These are phyloP conservation scores for Liasis olivaceus DNA, from an alignment of 2,797 vertebrate genomes.

Conservation along the genomic window DNA sequence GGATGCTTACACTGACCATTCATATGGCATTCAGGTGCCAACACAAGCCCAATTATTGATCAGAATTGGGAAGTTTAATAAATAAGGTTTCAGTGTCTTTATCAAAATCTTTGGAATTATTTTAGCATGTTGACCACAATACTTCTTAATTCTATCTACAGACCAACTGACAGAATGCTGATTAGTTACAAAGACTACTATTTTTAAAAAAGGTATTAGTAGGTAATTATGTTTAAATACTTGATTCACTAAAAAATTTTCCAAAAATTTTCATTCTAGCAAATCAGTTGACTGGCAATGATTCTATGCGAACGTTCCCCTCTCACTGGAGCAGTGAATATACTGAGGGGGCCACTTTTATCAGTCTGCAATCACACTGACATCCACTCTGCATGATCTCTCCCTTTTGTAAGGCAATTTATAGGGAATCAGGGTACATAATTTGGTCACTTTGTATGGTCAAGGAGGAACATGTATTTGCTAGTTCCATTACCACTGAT, in stretches of 20 bases:
- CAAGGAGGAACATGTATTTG: not conserved
- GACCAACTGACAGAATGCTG: not conserved
- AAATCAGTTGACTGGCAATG: conserved; percentile 55
- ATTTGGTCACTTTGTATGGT: not conserved
- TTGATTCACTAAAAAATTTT: not conserved
- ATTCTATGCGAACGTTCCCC: conserved; percentile 37
- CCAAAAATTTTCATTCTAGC: not conserved
- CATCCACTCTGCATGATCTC: accelerated
- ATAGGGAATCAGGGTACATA: not conserved
- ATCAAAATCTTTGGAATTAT: not conserved
- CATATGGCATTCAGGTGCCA: not conserved
- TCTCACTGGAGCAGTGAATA: conserved; percentile 28
- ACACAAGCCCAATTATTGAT: not conserved
- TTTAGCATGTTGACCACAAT: not conserved
- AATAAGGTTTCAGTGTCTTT: not conserved
- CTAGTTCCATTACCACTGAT: not conserved
- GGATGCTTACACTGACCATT: not conserved
- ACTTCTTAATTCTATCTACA: not conserved
- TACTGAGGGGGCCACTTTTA: not conserved
- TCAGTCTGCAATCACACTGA: not conserved
- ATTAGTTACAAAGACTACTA: not conserved
- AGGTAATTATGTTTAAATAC: not conserved
- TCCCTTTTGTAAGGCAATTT: conserved; percentile 12
- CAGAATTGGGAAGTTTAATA: not conserved
- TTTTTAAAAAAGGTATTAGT: not conserved